Conservation (phyloP, 2,888 invertebrate genomes). For the Griposia aprilina region DNA sequence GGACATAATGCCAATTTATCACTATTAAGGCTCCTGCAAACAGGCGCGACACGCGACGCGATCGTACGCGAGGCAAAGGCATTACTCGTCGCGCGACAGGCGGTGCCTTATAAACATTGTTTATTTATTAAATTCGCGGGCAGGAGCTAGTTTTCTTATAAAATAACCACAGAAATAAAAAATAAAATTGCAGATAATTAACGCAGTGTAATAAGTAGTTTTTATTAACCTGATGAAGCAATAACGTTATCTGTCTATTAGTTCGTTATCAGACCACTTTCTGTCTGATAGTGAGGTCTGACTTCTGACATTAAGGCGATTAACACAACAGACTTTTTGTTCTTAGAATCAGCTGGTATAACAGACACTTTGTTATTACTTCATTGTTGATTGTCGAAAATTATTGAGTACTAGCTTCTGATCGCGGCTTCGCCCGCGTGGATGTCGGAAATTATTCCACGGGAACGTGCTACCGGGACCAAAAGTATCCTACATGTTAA, state of each 20-base stretch:
- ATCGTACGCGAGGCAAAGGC: no score
- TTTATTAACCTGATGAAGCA: slow-evolving; percentile 22
- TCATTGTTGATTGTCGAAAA: neutral
- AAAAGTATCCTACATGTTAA: no score
- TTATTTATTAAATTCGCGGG: no score
- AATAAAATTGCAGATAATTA: neutral
- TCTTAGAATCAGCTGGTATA: slow-evolving; percentile 16
- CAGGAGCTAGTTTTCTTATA: no score
- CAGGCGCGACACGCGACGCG: no score
- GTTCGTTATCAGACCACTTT: slow-evolving; percentile 39
- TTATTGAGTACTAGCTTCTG: neutral
- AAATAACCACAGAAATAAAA: no score
- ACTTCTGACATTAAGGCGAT: slow-evolving; percentile 48
- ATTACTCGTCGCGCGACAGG: no score
- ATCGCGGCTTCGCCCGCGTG: no score
- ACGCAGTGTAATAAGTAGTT: neutral
- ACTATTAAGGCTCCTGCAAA: no score
- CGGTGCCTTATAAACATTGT: no score
- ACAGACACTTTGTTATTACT: slow-evolving; percentile 22
- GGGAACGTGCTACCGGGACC: no score
- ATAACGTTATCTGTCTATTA: slow-evolving; percentile 20
- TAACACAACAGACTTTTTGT: slow-evolving; percentile 24
- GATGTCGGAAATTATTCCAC: no score
- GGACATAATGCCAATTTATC: neutral
- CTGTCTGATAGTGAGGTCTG: slow-evolving; percentile 43